Evolutionary conservation across 2,888 invertebrate genomes (phyloP).

Genomic region (Hydrotaea diabolus): DNA sequence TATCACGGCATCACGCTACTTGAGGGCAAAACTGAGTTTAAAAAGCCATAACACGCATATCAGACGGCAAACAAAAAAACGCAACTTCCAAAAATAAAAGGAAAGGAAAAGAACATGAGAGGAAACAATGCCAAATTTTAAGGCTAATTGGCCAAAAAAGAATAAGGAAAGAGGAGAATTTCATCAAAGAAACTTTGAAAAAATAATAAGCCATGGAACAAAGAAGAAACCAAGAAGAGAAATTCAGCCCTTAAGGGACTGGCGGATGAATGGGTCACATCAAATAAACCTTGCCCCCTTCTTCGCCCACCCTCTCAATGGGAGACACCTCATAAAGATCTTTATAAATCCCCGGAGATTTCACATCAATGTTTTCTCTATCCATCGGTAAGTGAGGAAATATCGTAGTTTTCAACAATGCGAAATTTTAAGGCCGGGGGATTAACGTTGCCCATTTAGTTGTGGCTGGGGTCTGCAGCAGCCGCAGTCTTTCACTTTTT

Average conservation of each 20-base stretch:
- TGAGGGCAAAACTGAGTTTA: not conserved
- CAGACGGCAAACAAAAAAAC: constrained; percentile 44
- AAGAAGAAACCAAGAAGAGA: not conserved
- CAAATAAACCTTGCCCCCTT: not conserved
- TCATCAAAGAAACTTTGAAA: not conserved
- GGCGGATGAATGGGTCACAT: not conserved
- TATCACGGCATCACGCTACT: constrained; percentile 47
- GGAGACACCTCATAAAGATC: constrained; percentile 1
- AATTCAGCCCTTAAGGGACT: not conserved
- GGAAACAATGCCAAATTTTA: constrained; percentile 62
- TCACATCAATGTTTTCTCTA: not conserved
- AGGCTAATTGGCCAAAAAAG: constrained; percentile 14
- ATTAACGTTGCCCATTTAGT: not conserved
- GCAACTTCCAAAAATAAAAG: constrained; percentile 68
- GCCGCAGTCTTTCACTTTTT: not conserved
- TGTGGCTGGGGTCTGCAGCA: not conserved
- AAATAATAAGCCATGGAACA: not conserved
- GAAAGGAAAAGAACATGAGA: no score
- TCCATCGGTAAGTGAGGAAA: not conserved
- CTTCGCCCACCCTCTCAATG: not conserved
- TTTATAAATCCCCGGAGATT: not conserved
- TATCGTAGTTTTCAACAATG: not conserved
- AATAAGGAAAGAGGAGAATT: not conserved
- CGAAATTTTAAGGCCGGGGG: not conserved
- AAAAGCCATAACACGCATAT: constrained; percentile 40